Evolutionary conservation across 2,113 vertebrate species (phyloP), one percentile per base, ranked within the genome.

Genomic region (Pagrus major): DNA sequence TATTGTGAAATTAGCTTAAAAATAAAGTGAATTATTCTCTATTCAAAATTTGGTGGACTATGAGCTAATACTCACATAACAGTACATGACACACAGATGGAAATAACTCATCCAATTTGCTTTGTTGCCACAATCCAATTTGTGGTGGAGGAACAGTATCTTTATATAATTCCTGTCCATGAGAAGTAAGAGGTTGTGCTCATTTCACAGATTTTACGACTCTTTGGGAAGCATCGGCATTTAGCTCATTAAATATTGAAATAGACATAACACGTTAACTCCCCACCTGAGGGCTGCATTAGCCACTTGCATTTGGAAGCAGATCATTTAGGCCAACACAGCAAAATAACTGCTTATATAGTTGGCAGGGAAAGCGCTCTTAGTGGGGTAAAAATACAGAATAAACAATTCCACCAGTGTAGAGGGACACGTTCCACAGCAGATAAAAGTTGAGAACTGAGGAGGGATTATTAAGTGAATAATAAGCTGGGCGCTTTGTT

Each of bases 181-280:
- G 15, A 35, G 31, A 76, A 64, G 37, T 51, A 33, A 31, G 42
- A 67, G 47, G 59, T 74, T 76, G 52, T 68, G 61, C 79, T 78
- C 69, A 49, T 79, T 70, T 69, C 44, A 64, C 58, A 51, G n/a
- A 60, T 69, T 88, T 54, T 74, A 78, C n/a, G 58, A 49, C 67
- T 52, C 49, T 46, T 67, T 81, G 47, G 54, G 65, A 80, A 33
- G 41, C 76, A 35, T 46, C 75, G 74, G 74, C 67, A 60, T 88
- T 85, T 65, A 55, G 71, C 81, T 92, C 88, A 91, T 92, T 92
- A 91, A 89, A 92, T 84, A 88, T 80, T 78, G 83, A 93, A 91
- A 91, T 79, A 75, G 42, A 87, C 67, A 83, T 64, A 84, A 82
- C 33, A 44, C 69, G 78, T 76, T 84, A 80, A 78, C 71, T 61